These are phyloP conservation scores for Ranitomeya variabilis DNA, from an alignment of 2,113 vertebrate genomes.

Conservation along the genomic window DNA sequence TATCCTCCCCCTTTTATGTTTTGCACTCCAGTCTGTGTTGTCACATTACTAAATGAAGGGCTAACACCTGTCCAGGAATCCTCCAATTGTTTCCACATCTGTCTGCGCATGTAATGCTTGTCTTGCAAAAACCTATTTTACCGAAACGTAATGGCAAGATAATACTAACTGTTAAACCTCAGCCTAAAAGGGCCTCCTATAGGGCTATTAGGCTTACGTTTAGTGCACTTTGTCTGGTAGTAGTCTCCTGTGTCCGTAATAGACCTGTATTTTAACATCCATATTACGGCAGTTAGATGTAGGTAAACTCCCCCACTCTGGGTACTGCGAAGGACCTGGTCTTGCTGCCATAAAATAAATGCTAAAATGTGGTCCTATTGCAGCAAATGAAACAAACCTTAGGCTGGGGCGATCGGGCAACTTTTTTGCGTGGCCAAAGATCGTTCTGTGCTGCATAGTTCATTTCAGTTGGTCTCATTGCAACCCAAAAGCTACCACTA, in stretches of 20 bases:
- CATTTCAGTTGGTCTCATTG: no score
- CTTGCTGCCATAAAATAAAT: not conserved
- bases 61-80: not conserved
- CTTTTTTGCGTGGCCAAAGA: no score
- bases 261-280: not conserved
- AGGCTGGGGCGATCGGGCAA: not conserved
- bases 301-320: not conserved
- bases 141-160: not conserved
- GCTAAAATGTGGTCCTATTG: not conserved
- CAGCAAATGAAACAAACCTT: not conserved
- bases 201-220: no score
- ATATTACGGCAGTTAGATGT: not conserved
- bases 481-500: no score
- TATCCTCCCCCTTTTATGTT: not conserved
- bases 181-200: no score
- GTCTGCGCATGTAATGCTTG: constrained; percentile 27
- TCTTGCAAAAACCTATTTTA: not conserved
- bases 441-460: no score
- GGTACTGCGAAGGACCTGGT: not conserved
- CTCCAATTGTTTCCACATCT: constrained; percentile 34
- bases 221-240: not conserved
- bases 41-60: constrained; percentile 17
- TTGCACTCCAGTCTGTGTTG: not conserved
- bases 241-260: not conserved
- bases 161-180: not conserved